Base-by-base conservation (phyloP, 2,113 vertebrate species). In the Prunella fulvescens region DNA sequence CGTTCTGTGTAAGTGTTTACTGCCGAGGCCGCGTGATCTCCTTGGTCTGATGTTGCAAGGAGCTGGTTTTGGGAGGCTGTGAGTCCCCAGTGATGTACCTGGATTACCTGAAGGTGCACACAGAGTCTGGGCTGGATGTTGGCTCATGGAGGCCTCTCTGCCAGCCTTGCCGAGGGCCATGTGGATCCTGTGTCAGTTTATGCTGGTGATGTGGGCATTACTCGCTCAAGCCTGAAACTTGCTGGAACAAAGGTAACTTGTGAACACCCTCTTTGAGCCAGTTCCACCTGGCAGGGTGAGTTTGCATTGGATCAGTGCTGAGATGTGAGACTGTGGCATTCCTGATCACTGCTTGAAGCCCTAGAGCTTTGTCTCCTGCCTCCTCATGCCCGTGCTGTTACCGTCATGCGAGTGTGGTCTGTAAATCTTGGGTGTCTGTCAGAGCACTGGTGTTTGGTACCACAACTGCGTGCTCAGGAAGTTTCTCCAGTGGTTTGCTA, bases 211-310 rank as follows among this genome's bases (percentile, higher is more conserved):
- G 10, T 2, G 29, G 79, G 62, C 1, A 3, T 65, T 35, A 86
- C 66, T 53, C 1, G 5, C 61, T 61, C 71, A 9, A 86, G 50
- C 82, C 71, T 90, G 47, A 48, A 72, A 77, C 93, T 66, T 88
- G 92, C 92, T 88, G 82, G 62, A 73, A 54, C 90, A 93, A 77
- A 93, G 79, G 56, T 62, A 67, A 13, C 80, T 72, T 42, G 82
- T 93, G 73, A 73, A 66, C 90, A 66, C 54, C 50, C 64, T 92
- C 42, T 57, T 70, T 31, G 86, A 95, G 53, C 39, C 54, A 50
- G 5, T 83, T 80, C 35, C 39, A 80, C 86, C 74, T 77, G 85
- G 90, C 88, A 57, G 81, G 66, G 66, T 86, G 90, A 90, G 93
- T 76, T 70, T 77, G 57, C 18, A 0, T 31, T 60, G 88, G 62